A percentile compares a stretch with the other conserved stretches of the same genome.
Conservation (phyloP, 53 echinoderm and acorn worm species). For the Astropecten irregularis region DNA sequence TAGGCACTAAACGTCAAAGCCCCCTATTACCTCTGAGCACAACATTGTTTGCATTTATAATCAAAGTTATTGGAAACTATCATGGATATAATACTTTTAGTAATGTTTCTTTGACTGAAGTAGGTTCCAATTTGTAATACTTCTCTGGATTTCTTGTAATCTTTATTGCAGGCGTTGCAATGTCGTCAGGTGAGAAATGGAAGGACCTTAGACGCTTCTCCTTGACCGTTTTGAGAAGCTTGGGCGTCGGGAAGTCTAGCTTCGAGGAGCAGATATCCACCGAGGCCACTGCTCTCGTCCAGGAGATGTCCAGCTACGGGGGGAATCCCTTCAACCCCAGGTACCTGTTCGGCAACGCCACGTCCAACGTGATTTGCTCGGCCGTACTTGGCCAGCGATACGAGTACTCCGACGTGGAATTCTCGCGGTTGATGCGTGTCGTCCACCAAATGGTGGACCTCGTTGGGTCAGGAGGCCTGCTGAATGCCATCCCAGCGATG, state of each 20-base stretch:
- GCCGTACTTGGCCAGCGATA: constrained; percentile 48
- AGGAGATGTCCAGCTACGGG: constrained; percentile 7
- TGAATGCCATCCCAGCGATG: constrained; percentile 9
- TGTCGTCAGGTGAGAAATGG: constrained; percentile 25
- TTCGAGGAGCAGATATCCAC: constrained; percentile 46
- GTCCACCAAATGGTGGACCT: constrained; percentile 28
- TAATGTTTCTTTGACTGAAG: no score
- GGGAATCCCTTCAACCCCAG: constrained; percentile 52
- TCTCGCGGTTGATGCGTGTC: constrained; percentile 45
- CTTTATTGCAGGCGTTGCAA: constrained; percentile 36
- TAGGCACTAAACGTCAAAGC: no score
- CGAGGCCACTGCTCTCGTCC: constrained; percentile 13
- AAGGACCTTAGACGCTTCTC: constrained; percentile 54
- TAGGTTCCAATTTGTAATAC: no score
- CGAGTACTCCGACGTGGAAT: constrained; percentile 51
- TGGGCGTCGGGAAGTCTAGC: constrained; percentile 57
- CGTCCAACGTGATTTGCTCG: constrained; percentile 64
- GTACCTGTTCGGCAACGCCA: constrained; percentile 53
- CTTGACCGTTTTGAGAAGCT: constrained; percentile 41
- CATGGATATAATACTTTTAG: no score
- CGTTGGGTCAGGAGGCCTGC: constrained; percentile 30
- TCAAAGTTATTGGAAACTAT: no score
- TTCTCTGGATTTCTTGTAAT: neutral
- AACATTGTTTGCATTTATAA: no score
- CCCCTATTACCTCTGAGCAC: no score